Percentiles rank a stretch among this genome's conserved stretches.
These are phyloP conservation scores for Pogonognathellus flavescens DNA, from an alignment of 1,140 invertebrate species.

Conservation along the genomic window DNA sequence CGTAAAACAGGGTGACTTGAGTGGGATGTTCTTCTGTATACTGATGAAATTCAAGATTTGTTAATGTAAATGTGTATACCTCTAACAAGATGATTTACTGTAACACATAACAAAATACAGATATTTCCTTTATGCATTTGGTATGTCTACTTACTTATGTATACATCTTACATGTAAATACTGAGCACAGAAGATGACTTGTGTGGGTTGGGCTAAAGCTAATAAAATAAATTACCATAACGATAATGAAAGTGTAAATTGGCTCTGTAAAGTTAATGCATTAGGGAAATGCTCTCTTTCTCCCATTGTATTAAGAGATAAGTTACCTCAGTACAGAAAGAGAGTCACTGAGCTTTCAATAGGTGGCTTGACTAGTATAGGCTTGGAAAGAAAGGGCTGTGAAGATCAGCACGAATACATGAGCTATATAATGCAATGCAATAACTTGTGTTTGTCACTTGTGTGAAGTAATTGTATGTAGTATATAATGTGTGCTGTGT, in stretches of 20 bases:
- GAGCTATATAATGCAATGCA: neutral
- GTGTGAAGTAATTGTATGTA: neutral
- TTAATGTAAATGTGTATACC: constrained; percentile 33
- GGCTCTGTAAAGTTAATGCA: constrained; percentile 41
- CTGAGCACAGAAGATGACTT: neutral
- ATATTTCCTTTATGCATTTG: neutral
- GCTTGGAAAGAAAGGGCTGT: no score
- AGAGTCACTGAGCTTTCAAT: constrained; percentile 5
- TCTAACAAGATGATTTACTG: constrained; percentile 43
- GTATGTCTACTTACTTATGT: neutral
- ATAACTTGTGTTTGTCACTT: constrained; percentile 16
- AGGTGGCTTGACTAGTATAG: constrained; percentile 33
- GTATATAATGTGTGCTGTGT: neutral
- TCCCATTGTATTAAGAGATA: neutral
- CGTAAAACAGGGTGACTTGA: neutral
- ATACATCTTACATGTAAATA: constrained; percentile 29
- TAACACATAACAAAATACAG: constrained; percentile 29
- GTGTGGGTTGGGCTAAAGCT: constrained; percentile 37
- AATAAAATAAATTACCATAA: constrained; percentile 48
- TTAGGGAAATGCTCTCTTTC: constrained; percentile 46
- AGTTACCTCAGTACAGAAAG: neutral
- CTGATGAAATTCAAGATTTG: constrained; percentile 17
- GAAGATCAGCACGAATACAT: no score
- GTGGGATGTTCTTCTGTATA: constrained; percentile 1
- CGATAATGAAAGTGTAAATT: constrained; percentile 49